These are phyloP conservation scores for Leucophenga varia DNA, from an alignment of 1,140 invertebrate genomes.

Conservation along the genomic window DNA sequence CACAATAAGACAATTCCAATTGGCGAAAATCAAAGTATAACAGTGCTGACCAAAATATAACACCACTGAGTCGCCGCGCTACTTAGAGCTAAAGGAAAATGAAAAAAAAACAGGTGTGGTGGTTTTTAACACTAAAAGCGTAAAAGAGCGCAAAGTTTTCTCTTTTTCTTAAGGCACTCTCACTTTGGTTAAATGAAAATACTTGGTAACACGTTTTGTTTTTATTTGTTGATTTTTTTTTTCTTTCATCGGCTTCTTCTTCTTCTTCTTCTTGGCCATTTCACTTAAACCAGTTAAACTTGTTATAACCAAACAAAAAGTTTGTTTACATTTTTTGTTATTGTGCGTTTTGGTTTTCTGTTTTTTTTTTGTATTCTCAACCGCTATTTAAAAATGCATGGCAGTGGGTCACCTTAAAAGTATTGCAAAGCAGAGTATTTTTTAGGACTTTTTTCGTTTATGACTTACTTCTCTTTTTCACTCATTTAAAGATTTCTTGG, in stretches of 20 bases:
- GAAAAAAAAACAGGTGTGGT: slow-evolving; percentile 41
- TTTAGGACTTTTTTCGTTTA: slow-evolving; percentile 12
- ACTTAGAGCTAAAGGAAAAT: slow-evolving; percentile 5
- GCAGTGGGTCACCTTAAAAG: too few relatives aligned
- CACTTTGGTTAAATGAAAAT: too few relatives aligned
- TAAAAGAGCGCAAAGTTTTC: too few relatives aligned
- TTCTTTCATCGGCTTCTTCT: too few relatives aligned
- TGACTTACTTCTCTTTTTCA: slow-evolving; percentile 33
- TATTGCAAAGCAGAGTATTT: too few relatives aligned
- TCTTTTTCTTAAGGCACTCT: too few relatives aligned
- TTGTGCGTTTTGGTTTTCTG: slow-evolving; percentile 20
- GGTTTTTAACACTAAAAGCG: slow-evolving; percentile 1
- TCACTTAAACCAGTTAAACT: slow-evolving; percentile 36
- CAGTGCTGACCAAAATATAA: too few relatives aligned
- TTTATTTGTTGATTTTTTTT: not conserved
- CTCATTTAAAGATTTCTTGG: too few relatives aligned
- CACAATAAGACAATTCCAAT: too few relatives aligned
- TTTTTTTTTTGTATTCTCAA: slow-evolving; percentile 5
- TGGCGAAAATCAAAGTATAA: too few relatives aligned
- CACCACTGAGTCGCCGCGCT: too few relatives aligned
- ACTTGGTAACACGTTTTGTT: not conserved
- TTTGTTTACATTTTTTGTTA: slow-evolving; percentile 49
- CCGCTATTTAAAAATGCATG: too few relatives aligned
- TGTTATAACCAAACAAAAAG: slow-evolving; percentile 24
- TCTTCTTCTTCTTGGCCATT: not conserved